phyloP scores from a whole-genome alignment of 2,113 vertebrate species.

The Eudyptes chrysolophus region DNA sequence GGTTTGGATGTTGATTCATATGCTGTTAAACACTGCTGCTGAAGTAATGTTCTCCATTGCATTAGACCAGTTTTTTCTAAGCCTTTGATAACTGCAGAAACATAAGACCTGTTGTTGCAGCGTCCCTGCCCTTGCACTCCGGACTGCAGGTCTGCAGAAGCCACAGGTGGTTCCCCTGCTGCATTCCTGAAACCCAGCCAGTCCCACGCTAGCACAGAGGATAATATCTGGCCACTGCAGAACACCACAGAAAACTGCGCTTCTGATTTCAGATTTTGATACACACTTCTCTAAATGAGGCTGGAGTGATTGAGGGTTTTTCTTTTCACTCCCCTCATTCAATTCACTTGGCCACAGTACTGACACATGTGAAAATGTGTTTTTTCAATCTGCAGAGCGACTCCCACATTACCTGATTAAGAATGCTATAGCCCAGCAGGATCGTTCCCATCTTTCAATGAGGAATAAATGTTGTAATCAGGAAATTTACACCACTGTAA shows the following conservation, averaged over 20 bases:
- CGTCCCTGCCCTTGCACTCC: not conserved
- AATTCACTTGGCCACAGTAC: not conserved
- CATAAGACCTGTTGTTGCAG: not conserved
- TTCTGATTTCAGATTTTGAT: not conserved
- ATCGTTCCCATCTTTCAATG: not conserved
- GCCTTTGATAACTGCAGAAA: not conserved
- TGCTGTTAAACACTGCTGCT: not conserved
- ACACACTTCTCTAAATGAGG: not conserved
- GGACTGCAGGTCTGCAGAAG: not conserved
- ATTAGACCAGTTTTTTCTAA: not conserved
- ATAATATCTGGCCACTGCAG: not conserved
- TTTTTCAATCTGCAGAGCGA: not conserved
- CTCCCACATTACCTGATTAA: not conserved
- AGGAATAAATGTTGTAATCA: not conserved
- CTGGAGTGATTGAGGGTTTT: not conserved
- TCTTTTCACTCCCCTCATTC: not conserved
- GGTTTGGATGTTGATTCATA: not conserved
- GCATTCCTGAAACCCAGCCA: not conserved
- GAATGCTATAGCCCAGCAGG: not conserved
- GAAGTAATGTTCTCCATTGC: not conserved
- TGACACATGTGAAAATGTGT: not conserved
- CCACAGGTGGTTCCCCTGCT: not conserved
- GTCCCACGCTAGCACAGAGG: fast-evolving
- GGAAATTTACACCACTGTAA: not conserved
- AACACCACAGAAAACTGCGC: not conserved